These are phyloP conservation scores for Caenorhabditis afra DNA, from an alignment of 2,888 invertebrate species.

Conservation along the genomic window DNA sequence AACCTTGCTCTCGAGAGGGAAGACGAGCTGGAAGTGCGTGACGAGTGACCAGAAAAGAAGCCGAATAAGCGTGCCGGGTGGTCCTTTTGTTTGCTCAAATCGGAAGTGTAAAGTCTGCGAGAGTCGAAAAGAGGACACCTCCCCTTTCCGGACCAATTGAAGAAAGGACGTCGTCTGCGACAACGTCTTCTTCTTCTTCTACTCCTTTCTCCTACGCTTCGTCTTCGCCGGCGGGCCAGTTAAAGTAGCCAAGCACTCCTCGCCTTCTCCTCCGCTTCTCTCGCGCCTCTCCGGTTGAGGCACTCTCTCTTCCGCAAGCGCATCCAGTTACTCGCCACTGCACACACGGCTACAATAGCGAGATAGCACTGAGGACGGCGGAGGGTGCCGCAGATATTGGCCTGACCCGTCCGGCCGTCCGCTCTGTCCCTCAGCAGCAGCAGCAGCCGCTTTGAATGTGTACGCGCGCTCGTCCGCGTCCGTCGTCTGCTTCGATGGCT, in stretches of 20 bases:
- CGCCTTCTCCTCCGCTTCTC: conserved; percentile 11
- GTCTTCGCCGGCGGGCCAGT: conserved; percentile 25
- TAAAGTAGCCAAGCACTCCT: conserved; percentile 48
- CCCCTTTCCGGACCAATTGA: conserved; percentile 37
- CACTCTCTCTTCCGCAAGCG: conserved; percentile 33
- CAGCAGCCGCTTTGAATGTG: conserved; percentile 34
- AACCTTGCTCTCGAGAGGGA: no score
- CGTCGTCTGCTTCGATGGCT: conserved; percentile 12
- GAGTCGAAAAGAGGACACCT: conserved; percentile 25
- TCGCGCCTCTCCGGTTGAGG: conserved; percentile 8
- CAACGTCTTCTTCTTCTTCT: conserved; percentile 36
- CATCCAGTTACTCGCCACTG: conserved; percentile 57
- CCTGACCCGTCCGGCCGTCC: conserved; percentile 38
- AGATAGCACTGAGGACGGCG: conserved; percentile 22
- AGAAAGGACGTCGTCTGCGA: conserved; percentile 16
- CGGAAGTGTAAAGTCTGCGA: conserved; percentile 1
- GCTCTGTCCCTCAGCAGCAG: no score
- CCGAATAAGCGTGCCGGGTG: no score
- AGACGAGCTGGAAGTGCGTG: no score
- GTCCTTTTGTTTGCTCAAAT: no score
- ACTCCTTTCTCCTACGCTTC: conserved; percentile 17
- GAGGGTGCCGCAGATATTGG: conserved; percentile 40
- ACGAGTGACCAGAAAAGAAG: no score
- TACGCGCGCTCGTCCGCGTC: conserved; percentile 5
- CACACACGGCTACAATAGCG: conserved; percentile 53